Conservation (phyloP, 2,888 invertebrate genomes). For the Spodoptera littoralis region DNA sequence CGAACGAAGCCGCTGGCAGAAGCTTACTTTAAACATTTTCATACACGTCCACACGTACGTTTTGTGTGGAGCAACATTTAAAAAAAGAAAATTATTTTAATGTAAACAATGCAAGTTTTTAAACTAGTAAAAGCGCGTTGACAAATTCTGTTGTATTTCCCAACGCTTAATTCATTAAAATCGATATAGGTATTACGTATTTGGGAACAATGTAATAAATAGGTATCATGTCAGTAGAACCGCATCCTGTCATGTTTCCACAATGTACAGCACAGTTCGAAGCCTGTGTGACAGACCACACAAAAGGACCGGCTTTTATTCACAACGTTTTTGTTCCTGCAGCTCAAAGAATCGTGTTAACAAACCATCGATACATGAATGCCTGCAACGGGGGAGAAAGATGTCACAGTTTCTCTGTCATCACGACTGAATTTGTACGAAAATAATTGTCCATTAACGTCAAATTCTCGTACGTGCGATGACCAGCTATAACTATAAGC, state of each 20-base stretch:
- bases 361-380: constrained; percentile 16
- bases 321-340: constrained; percentile 4
- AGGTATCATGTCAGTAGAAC: neutral
- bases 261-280: neutral
- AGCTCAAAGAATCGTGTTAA: constrained; percentile 6
- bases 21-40: too few species aligned
- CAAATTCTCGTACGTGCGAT: constrained; percentile 13
- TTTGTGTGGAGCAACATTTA: too few species aligned
- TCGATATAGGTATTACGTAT: too few species aligned
- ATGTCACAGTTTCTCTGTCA: neutral
- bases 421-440: neutral
- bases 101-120: too few species aligned
- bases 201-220: neutral
- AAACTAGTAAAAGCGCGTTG: too few species aligned
- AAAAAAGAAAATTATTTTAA: too few species aligned
- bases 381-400: neutral
- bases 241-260: neutral
- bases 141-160: too few species aligned
- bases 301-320: constrained; percentile 29
- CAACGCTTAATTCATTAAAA: too few species aligned
- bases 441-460: constrained; percentile 31
- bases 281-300: constrained; percentile 12
- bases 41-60: too few species aligned
- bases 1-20: too few species aligned
- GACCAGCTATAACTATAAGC: constrained; percentile 11